phyloP scores from a whole-genome alignment of 2,888 invertebrate genomes.

The Ceriagrion tenellum region DNA sequence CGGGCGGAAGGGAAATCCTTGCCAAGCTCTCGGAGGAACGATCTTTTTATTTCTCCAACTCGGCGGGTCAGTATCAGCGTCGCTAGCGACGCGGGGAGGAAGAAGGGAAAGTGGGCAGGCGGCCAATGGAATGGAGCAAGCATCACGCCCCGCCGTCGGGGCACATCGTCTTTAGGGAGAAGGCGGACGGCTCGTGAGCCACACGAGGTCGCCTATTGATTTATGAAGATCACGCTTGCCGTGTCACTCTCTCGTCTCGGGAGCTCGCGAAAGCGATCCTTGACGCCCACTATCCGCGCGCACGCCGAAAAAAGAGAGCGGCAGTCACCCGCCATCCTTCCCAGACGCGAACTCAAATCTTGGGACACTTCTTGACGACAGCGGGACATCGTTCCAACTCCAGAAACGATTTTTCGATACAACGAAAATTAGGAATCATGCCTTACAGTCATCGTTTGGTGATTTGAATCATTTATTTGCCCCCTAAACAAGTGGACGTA shows the following conservation, averaged over 20 bases:
- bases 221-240: neutral
- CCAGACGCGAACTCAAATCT: too few relatives aligned
- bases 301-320: too few relatives aligned
- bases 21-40: neutral
- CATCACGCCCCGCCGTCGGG: neutral
- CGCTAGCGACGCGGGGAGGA: neutral
- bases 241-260: neutral
- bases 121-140: neutral
- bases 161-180: neutral
- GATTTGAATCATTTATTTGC: too few relatives aligned
- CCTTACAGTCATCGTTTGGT: too few relatives aligned
- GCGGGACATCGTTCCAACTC: too few relatives aligned
- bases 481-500: too few relatives aligned
- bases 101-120: neutral
- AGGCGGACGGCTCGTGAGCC: neutral
- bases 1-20: neutral
- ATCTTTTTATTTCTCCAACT: neutral
- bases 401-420: too few relatives aligned
- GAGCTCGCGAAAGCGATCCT: neutral
- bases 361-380: too few relatives aligned
- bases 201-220: neutral
- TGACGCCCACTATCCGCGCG: too few relatives aligned
- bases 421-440: too few relatives aligned
- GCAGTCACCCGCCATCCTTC: too few relatives aligned
- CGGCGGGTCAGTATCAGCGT: neutral